Base-by-base conservation (phyloP, 1,140 invertebrate genomes). In the Amphibalanus amphitrite region DNA sequence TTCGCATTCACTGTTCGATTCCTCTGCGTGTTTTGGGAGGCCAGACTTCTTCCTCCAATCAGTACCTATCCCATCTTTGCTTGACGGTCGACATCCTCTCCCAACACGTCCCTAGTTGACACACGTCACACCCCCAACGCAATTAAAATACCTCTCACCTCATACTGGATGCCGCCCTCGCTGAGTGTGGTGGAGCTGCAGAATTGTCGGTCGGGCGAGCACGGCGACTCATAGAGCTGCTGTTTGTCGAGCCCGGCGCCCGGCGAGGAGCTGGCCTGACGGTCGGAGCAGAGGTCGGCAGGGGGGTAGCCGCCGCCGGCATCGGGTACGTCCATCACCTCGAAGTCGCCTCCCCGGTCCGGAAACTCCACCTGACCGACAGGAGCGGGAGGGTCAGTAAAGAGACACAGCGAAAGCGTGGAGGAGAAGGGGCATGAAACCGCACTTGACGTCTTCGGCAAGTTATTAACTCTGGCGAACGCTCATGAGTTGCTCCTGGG, bases 111-210 rank as follows among this genome's bases (percentile, higher is more conserved):
- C n/a, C n/a, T n/a, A n/a, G n/a, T n/a, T n/a, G n/a, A n/a, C n/a
- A n/a, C n/a, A n/a, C n/a, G n/a, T n/a, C n/a, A n/a, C n/a, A n/a
- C n/a, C n/a, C n/a, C n/a, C n/a, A n/a, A n/a, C n/a, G n/a, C n/a
- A n/a, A n/a, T n/a, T n/a, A n/a, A n/a, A n/a, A 26, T n/a, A 67
- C 33, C 33, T 38, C 70, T 76, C 76, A 83, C 82, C 78, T 82
- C 79, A 71, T 77, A 76, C 47, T 59, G 47, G 1, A 59, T 38
- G 4, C 33, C 87, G 73, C 86, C 87, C 71, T 87, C 83, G n/a
- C 87, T 84, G 75, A 88, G 87, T 65, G 89, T 90, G 0, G 89
- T 90, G 65, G 88, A 90, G 26, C 88, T 90, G 79, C 89, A 90
- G 77, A 87, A 88, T 77, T 90, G 88, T 77, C 87, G 84, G 76